Percentiles rank a stretch among this genome's conserved stretches.
Conservation (phyloP, 2,113 vertebrate species). For the Spilogale gracilis region DNA sequence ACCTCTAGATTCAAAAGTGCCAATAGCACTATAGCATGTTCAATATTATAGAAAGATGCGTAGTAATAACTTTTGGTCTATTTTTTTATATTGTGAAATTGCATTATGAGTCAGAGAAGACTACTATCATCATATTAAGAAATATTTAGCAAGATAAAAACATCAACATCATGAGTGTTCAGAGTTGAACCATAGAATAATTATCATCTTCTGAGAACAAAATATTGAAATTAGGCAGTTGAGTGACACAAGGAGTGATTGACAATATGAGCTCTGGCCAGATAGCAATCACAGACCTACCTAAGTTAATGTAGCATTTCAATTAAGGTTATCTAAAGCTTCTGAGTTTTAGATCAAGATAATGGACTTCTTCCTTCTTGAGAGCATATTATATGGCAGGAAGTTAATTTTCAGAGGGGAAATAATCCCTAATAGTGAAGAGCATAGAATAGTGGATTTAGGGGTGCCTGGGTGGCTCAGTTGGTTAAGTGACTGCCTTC, state of each 20-base stretch:
- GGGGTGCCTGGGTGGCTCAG: no score
- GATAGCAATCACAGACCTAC: background rate
- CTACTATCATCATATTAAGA: background rate
- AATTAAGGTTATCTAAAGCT: background rate
- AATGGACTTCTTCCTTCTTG: background rate
- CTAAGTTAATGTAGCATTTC: background rate
- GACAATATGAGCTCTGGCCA: background rate
- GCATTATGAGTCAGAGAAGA: background rate
- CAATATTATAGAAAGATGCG: background rate
- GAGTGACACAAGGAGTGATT: background rate
- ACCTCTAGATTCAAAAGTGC: background rate
- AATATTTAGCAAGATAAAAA: background rate
- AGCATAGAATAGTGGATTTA: background rate
- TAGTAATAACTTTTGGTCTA: background rate
- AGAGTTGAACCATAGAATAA: background rate
- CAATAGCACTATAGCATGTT: background rate
- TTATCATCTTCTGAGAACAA: background rate
- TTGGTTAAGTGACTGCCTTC: no score
- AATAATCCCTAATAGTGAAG: background rate
- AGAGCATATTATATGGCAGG: background rate
- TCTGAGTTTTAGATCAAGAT: background rate
- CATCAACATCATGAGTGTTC: background rate
- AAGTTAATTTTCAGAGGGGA: slow-evolving; percentile 34
- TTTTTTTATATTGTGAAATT: background rate
- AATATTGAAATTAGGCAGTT: background rate